Conservation (phyloP, 2,797 vertebrate species). For the Poliocrania exsul region DNA sequence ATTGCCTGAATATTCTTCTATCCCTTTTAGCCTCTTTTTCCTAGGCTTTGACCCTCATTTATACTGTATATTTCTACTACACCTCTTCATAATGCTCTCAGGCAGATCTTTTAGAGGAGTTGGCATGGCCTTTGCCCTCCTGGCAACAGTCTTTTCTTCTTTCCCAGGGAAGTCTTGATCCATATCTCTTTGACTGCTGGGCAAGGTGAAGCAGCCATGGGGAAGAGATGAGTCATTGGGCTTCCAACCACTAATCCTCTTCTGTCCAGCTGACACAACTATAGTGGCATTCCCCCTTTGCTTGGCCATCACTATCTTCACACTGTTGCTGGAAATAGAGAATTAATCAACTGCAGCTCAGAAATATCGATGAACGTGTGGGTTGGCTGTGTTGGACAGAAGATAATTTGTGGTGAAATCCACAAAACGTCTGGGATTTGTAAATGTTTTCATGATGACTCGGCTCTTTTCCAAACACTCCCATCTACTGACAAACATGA, state of each 20-base stretch:
- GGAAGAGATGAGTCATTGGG: background rate
- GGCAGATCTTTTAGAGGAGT: background rate
- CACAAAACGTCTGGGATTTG: constrained; percentile 59
- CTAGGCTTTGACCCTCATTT: background rate
- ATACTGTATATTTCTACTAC: background rate
- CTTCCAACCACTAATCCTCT: background rate
- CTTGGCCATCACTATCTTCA: background rate
- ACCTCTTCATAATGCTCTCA: background rate
- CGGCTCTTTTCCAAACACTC: constrained; percentile 52
- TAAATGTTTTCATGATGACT: constrained; percentile 61
- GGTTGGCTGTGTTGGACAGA: constrained; percentile 16
- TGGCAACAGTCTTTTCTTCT: background rate
- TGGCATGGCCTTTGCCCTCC: background rate
- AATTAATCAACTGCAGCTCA: constrained; percentile 12
- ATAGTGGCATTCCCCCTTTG: background rate
- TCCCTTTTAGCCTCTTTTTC: background rate
- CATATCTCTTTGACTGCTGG: background rate
- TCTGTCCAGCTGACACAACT: background rate
- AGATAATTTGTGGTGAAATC: constrained; percentile 61
- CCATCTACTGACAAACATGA: constrained; percentile 33
- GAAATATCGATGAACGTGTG: background rate
- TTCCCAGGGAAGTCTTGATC: background rate
- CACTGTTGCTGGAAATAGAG: background rate
- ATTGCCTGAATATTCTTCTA: background rate
- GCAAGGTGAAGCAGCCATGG: background rate